Evolutionary conservation across 2,113 vertebrate genomes (phyloP).

Genomic region (Labeo catla): DNA sequence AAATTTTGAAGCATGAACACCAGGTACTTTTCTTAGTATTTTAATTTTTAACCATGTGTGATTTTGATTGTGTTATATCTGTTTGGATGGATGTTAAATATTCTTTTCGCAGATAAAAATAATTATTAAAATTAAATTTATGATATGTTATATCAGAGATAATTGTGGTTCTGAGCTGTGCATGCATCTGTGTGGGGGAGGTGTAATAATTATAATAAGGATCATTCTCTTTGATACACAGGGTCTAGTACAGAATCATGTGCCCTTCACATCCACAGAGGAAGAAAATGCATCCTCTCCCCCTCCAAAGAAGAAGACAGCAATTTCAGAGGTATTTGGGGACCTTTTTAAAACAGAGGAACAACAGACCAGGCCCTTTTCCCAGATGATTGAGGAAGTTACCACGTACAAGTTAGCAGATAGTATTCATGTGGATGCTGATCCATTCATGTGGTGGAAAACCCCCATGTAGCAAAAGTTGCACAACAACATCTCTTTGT

Average conservation of each 20-base stretch:
- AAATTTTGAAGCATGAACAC: background rate
- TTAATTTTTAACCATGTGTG: background rate
- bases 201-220: background rate
- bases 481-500: background rate
- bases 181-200: no score
- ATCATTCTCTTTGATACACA: background rate
- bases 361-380: background rate
- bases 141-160: background rate
- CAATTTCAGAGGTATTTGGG: background rate
- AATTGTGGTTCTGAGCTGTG: background rate
- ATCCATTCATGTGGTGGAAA: constrained; percentile 1
- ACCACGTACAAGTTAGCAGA: constrained; percentile 3
- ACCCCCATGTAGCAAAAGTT: constrained; percentile 1
- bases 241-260: background rate
- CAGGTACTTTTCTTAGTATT: background rate
- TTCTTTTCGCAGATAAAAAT: no score
- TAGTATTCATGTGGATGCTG: constrained; percentile 17
- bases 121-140: no score
- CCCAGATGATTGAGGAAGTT: background rate
- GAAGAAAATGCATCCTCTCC: background rate
- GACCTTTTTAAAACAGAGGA: background rate
- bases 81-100: no score
- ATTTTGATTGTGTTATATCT: background rate
- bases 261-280: background rate
- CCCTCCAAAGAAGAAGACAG: background rate